phyloP scores from a whole-genome alignment of 2,797 vertebrate genomes.

The Clamator glandarius region DNA sequence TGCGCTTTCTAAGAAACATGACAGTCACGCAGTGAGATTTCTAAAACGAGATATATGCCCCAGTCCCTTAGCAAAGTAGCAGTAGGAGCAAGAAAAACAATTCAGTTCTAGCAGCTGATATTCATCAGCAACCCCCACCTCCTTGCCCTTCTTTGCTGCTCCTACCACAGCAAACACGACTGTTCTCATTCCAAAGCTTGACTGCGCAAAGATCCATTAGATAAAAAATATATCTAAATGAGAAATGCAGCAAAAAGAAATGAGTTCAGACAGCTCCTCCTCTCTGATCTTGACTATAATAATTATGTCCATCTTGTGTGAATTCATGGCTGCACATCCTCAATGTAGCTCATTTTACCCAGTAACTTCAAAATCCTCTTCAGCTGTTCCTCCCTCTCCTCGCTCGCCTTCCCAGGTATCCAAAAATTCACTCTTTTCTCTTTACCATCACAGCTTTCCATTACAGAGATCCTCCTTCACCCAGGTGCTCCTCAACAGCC shows the following conservation, averaged over 20 bases:
- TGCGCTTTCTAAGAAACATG: background rate
- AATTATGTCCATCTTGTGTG: background rate
- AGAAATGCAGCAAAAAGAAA: constrained; percentile 49
- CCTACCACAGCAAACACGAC: constrained; percentile 10
- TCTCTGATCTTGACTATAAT: constrained; percentile 8
- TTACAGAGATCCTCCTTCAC: accelerated
- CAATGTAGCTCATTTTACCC: background rate
- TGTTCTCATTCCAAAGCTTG: background rate
- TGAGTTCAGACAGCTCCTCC: constrained; percentile 40
- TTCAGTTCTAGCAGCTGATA: background rate
- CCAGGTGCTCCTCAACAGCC: background rate
- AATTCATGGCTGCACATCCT: background rate
- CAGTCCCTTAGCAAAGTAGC: constrained; percentile 4
- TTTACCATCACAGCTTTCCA: background rate
- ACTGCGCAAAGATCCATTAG: constrained; percentile 5
- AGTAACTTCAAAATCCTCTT: background rate
- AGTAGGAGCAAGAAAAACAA: constrained; percentile 38
- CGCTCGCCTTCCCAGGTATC: background rate
- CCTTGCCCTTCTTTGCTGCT: background rate
- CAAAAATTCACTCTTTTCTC: background rate
- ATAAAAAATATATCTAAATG: constrained; percentile 52
- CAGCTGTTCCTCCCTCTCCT: background rate
- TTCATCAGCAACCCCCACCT: background rate
- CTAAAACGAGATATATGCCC: background rate
- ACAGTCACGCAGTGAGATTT: background rate